Base-by-base conservation (phyloP, 35 echinoderm and acorn worm species). In the Patiria miniata region DNA sequence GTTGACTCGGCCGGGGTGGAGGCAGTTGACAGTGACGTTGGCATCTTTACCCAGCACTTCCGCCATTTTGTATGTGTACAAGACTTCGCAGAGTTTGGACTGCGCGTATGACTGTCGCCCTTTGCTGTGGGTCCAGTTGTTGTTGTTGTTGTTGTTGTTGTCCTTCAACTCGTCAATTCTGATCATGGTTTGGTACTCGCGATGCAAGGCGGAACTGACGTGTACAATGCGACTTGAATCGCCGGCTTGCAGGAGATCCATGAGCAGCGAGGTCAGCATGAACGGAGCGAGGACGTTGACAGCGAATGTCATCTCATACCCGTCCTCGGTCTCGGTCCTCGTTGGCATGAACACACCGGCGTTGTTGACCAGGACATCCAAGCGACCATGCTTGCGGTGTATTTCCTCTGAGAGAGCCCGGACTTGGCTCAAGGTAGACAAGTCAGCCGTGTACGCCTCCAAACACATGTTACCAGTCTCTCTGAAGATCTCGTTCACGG, bases 291-390 rank as follows among this genome's bases (percentile, higher is more conserved):
- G 38, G 28, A 95, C 96, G 83, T 99, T 99, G 8, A 94, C 92
- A 1, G 96, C 96, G 84, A 95, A 99, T 30, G 96, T 99, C 78
- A 94, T 78, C 79, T 99, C 96, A 37, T 89, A 85, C 2, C 96
- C 96, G 84, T 99, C 96, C 8, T 5, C 60, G 1, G 96, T 92
- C 37, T 94, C 89, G 5, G 37, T 16, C 8, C 93, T 76, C 5
- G 57, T 50, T 4, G 76, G 68, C 51, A 91, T 84, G 52, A 83
- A 87, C 6, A 94, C 92, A 38, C 96, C 93, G 23, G 96, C 96
- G 77, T 99, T 99, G 86, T 99, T 99, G 19, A 99, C 86, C 36
- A 99, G 37, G 12, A 99, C 96, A 40, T 99, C 96, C 8, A 99
- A 23, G 39, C 79, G 56, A 14, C 50, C 52, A 38, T 90, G 79